A percentile compares a stretch with the other conserved stretches of the same genome.
Evolutionary conservation across 1,140 invertebrate genomes (phyloP).

Genomic region (Temnothorax nylanderi): DNA sequence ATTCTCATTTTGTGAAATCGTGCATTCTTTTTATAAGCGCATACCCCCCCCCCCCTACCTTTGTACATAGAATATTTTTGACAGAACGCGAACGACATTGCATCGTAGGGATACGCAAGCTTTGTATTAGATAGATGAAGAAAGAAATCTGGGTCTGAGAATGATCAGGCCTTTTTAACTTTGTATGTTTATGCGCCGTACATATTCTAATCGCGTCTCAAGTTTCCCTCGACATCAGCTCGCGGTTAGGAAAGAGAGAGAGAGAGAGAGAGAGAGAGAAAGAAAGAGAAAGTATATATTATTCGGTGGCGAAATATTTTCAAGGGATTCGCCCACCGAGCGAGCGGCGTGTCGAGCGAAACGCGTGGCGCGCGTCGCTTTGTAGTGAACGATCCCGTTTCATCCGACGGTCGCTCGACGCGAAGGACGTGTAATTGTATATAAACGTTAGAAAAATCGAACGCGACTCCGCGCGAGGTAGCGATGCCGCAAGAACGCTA

Average conservation of each 20-base stretch:
- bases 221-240: slow-evolving; percentile 62
- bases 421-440: slow-evolving; percentile 76
- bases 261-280: not conserved
- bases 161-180: slow-evolving; percentile 68
- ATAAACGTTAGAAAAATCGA: slow-evolving; percentile 72
- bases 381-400: slow-evolving; percentile 72
- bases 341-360: slow-evolving; percentile 62
- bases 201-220: slow-evolving; percentile 64
- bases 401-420: slow-evolving; percentile 50
- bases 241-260: slow-evolving; percentile 24
- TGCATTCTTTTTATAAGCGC: slow-evolving; percentile 24
- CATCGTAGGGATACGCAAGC: slow-evolving; percentile 51
- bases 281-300: slow-evolving; percentile 13
- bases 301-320: slow-evolving; percentile 66
- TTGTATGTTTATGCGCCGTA: slow-evolving; percentile 77
- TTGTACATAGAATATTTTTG: slow-evolving; percentile 74
- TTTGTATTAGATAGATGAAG: slow-evolving; percentile 64
- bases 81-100: slow-evolving; percentile 63
- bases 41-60: slow-evolving; percentile 12
- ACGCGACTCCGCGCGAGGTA: slow-evolving; percentile 69
- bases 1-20: slow-evolving; percentile 18
- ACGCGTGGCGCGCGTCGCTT: slow-evolving; percentile 65
- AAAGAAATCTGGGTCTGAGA: slow-evolving; percentile 54
- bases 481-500: slow-evolving; percentile 72
- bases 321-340: slow-evolving; percentile 55